Evolutionary conservation across 2,113 vertebrate species (phyloP), one percentile per base, ranked within the genome.

Genomic region (Telmatochromis brichardi): DNA sequence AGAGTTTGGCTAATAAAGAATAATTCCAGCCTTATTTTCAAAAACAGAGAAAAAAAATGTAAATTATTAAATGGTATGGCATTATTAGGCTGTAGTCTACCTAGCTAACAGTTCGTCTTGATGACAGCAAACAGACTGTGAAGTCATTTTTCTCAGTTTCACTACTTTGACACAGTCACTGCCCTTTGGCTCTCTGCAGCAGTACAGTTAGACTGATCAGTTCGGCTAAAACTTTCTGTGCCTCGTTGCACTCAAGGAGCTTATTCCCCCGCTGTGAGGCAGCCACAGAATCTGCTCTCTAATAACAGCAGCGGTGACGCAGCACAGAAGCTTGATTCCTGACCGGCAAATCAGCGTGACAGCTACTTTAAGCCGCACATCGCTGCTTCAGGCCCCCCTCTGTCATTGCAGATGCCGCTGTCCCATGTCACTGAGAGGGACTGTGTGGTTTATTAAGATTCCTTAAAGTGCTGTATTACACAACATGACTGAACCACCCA

Each of bases 301-400:
- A 89, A 93, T 90, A 94, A 87, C 93, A 65, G 90, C 87, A 65
- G 86, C 15, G n/a, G 84, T 90, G 94, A 90, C 71, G 89, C 88
- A 87, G 86, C 91, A 63, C 86, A 86, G 85, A 81, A 40, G 80
- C 92, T 83, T 80, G 89, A 90, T 58, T 91, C 86, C 88, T 54
- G 81, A 82, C 80, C 86, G 55, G 80, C 90, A 93, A 94, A 94
- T 94, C 92, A 54, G 92, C 84, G 65, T 88, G 93, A 94, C 92
- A 92, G 90, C 87, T 65, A 82, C 92, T 93, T 90, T 88, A 91
- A 92, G 92, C 89, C 35, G 17, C 88, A 80, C 92, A 89, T 90
- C 81, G 13, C 31, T 8, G 89, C 91, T 92, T 2, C 68, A 2
- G 91, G 93, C 86, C 80, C 58, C 65, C 80, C 58, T 65, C 91